Evolutionary conservation across 2,113 vertebrate genomes (phyloP).

Genomic region (Pachyramphus minor): DNA sequence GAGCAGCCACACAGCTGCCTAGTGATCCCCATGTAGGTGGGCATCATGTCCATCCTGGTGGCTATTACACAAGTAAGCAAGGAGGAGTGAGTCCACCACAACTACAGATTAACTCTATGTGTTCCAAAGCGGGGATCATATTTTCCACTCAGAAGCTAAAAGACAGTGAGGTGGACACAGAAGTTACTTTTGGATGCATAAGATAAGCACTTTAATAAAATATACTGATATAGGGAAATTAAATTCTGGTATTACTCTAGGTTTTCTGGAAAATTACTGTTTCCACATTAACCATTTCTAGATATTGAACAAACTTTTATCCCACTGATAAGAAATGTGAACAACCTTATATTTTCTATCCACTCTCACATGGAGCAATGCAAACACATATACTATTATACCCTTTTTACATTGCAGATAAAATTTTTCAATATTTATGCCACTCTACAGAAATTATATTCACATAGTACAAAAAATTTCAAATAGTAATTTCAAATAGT

Average conservation of each 20-base stretch:
- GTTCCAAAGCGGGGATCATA: not conserved
- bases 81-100: not conserved
- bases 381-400: not conserved
- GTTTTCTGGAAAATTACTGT: not conserved
- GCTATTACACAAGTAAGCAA: rapidly evolving
- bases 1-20: not conserved
- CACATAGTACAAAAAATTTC: not conserved
- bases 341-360: not conserved
- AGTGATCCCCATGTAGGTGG: not conserved
- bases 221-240: not conserved
- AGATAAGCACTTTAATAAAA: not conserved
- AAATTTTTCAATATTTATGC: not conserved
- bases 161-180: not conserved
- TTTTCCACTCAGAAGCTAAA: not conserved
- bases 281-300: not conserved
- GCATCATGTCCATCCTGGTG: not conserved
- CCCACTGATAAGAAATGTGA: not conserved
- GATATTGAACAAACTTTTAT: not conserved
- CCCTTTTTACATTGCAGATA: not conserved
- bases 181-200: not conserved
- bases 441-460: not conserved
- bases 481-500: slow-evolving; percentile 11
- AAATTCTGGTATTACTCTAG: not conserved
- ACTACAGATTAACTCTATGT: rapidly evolving
- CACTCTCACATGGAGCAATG: not conserved